Percentiles rank a stretch among this genome's conserved stretches.
Conservation (phyloP, 2,797 vertebrate species). For the Diplodus sargus region DNA sequence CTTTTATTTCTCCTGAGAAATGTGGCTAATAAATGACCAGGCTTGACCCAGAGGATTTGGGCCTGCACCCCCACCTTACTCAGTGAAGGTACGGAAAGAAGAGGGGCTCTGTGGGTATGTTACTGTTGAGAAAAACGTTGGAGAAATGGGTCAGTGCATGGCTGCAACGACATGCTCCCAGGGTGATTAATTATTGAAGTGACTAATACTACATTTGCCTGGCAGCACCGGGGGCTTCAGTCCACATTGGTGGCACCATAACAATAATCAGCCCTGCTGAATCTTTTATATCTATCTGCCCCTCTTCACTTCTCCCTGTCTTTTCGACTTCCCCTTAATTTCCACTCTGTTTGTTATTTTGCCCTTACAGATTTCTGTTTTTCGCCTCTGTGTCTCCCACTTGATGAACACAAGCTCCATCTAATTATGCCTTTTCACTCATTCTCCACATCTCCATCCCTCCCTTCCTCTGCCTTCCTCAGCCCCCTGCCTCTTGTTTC, state of each 20-base stretch:
- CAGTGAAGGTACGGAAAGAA: slow-evolving; percentile 59
- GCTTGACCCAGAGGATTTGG: slow-evolving; percentile 79
- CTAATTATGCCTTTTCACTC: slow-evolving; percentile 67
- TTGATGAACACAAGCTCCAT: slow-evolving; percentile 62
- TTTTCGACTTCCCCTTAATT: slow-evolving; percentile 52
- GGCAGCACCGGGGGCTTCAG: slow-evolving; percentile 76
- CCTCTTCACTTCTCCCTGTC: slow-evolving; percentile 31
- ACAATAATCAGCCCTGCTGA: slow-evolving; percentile 73
- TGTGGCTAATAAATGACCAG: slow-evolving; percentile 83
- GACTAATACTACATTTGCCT: slow-evolving; percentile 87
- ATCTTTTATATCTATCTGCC: slow-evolving; percentile 67
- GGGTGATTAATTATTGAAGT: slow-evolving; percentile 88
- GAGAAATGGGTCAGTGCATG: slow-evolving; percentile 85
- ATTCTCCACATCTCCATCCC: slow-evolving; percentile 36
- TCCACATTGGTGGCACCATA: slow-evolving; percentile 79
- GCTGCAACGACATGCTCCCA: slow-evolving; percentile 80
- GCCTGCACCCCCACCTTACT: slow-evolving; percentile 60
- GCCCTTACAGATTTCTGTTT: slow-evolving; percentile 51
- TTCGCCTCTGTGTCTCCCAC: slow-evolving; percentile 48
- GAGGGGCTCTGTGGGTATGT: slow-evolving; percentile 70
- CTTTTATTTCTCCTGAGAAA: slow-evolving; percentile 83
- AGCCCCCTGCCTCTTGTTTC: slow-evolving; percentile 56
- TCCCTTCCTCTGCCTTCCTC: slow-evolving; percentile 53
- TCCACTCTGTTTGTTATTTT: slow-evolving; percentile 60
- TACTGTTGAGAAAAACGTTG: slow-evolving; percentile 73